Percentiles rank a stretch among this genome's conserved stretches.
Conservation (phyloP, 1,140 invertebrate genomes). For the Mizuhopecten yessoensis region DNA sequence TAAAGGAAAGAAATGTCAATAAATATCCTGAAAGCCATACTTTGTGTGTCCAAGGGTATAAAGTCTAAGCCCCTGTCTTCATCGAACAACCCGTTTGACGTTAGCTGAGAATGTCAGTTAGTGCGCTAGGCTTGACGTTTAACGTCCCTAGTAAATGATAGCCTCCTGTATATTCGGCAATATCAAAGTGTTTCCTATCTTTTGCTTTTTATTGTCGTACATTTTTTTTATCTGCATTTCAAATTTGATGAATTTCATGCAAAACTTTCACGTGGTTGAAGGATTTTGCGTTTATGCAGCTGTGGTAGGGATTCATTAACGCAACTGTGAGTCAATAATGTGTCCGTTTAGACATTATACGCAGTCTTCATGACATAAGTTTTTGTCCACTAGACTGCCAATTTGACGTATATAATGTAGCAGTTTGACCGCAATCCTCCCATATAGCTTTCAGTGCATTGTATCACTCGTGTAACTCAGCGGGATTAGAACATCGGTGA, state of each 20-base stretch:
- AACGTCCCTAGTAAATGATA: background rate
- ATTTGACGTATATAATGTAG: background rate
- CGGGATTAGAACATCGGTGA: background rate
- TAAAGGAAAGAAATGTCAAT: background rate
- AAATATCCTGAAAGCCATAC: background rate
- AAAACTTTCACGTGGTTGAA: conserved; percentile 28
- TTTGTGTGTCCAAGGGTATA: background rate
- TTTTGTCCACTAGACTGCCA: conserved; percentile 1
- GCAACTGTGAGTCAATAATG: background rate
- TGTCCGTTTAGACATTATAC: background rate
- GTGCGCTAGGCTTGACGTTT: background rate
- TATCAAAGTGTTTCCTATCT: background rate
- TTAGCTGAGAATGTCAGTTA: background rate
- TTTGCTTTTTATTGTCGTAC: background rate
- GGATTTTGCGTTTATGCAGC: conserved; percentile 26
- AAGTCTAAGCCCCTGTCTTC: background rate
- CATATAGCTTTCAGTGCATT: background rate
- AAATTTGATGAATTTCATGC: conserved; percentile 34
- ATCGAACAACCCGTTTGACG: background rate
- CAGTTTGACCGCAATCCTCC: background rate
- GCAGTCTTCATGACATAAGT: background rate
- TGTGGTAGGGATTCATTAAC: background rate
- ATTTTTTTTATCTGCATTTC: background rate
- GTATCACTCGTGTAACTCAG: background rate
- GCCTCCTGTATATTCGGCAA: background rate